phyloP scores from a whole-genome alignment of 2,113 vertebrate genomes.

The Phocoena sinus region DNA sequence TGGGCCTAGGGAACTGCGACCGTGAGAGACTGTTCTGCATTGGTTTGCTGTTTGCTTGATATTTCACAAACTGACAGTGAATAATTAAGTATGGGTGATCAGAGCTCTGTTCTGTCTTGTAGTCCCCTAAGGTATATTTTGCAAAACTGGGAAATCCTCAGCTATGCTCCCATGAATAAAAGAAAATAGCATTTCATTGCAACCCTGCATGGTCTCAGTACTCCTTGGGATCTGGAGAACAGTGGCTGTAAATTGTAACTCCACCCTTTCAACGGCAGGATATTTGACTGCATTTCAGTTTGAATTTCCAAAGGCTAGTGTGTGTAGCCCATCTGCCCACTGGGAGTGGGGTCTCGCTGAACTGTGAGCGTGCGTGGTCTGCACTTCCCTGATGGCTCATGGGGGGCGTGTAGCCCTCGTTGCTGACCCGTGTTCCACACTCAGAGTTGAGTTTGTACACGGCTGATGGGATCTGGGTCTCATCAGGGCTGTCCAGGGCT shows the following conservation, averaged over 20 bases:
- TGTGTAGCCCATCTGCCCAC: accelerated
- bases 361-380: background rate
- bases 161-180: background rate
- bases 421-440: too few species aligned
- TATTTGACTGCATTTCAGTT: background rate
- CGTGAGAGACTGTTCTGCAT: background rate
- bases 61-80: background rate
- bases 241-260: background rate
- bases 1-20: background rate
- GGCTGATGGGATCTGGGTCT: too few species aligned
- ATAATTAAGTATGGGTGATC: background rate
- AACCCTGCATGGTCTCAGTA: background rate
- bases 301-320: background rate
- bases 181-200: background rate
- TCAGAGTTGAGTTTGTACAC: too few species aligned
- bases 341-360: background rate
- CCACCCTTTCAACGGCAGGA: background rate
- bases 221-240: background rate
- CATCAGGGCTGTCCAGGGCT: too few species aligned
- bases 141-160: too few species aligned
- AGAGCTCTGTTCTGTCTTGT: too few species aligned
- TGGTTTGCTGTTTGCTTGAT: background rate
- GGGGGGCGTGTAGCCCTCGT: too few species aligned
- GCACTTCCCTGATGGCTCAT: background rate
- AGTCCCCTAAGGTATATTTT: too few species aligned